These are phyloP conservation scores for Drosophila borborema DNA, from an alignment of 2,888 invertebrate genomes.

Conservation along the genomic window DNA sequence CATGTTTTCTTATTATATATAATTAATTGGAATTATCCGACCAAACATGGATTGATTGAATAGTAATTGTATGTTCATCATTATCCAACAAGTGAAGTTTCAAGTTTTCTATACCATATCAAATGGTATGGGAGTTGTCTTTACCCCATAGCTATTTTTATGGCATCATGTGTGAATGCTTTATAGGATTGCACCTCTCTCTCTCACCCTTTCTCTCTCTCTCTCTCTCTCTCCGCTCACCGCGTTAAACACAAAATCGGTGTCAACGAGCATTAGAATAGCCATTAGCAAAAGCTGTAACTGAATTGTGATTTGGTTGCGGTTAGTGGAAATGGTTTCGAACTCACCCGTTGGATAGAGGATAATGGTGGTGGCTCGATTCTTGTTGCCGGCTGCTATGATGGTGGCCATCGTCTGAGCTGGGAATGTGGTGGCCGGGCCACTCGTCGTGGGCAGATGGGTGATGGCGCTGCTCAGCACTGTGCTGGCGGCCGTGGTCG, in stretches of 20 bases:
- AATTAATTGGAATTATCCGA: too few species aligned
- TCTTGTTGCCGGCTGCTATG: slow-evolving; percentile 86
- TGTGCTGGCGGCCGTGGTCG: slow-evolving; percentile 68
- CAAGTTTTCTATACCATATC: too few species aligned
- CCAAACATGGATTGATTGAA: too few species aligned
- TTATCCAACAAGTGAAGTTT: too few species aligned
- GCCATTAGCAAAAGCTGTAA: neutral
- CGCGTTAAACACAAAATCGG: neutral
- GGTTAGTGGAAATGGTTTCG: neutral
- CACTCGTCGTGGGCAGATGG: slow-evolving; percentile 45
- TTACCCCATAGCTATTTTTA: neutral
- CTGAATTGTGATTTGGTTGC: neutral
- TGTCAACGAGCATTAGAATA: neutral
- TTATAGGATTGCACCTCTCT: neutral
- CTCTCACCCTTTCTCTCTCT: neutral
- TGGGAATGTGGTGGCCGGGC: slow-evolving; percentile 70
- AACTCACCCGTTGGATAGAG: slow-evolving; percentile 90
- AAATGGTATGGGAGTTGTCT: neutral
- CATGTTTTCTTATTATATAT: too few species aligned
- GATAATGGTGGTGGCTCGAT: slow-evolving; percentile 90
- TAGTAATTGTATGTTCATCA: too few species aligned
- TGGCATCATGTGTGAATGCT: neutral
- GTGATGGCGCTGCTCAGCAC: slow-evolving; percentile 58
- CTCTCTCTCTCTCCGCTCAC: neutral
- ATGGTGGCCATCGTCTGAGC: slow-evolving; percentile 83